Base-by-base conservation (phyloP, 2,888 invertebrate genomes). In the Cerceris rybyensis region DNA sequence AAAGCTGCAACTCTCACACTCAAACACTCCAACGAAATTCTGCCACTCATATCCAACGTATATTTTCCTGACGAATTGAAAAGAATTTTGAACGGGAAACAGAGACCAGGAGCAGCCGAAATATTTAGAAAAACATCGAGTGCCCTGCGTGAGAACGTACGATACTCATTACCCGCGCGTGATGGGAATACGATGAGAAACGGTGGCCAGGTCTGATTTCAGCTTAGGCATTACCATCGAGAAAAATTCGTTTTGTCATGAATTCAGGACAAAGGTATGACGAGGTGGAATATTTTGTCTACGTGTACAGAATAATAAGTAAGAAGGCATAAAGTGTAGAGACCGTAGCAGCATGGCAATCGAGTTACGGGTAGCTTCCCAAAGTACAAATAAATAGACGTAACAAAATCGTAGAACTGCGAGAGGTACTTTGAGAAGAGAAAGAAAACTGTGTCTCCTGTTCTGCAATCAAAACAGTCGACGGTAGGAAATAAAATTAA, bases 401-500 rank as follows among this genome's bases (percentile, higher is more conserved):
- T 55, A 17, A 16, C 63, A 50, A 55, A 64, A 66, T 39, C 57
- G 57, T n/a, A 46, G 57, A 43, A 49, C 17, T 50, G 46, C 28
- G 58, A 58, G 42, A 17, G 49, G 42, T 17, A 6, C 16, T 11
- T n/a, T 28, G 68, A 13, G 41, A 9, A 13, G 13, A 59, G 49
- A 68, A 70, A 80, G 73, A 80, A 81, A 71, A 61, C 60, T 49
- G 13, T 13, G 55, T 8, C 39, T 16, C 65, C 72, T 28, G 28
- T 28, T 28, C 28, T 28, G 80, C 83, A 85, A 88, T 87, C 86
- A 83, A 88, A 87, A 86, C 82, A 87, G 59, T 71, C 61, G 74
- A 39, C 60, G 73, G 70, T 72, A 74, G 75, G 73, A 85, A 89
- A 88, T 87, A 84, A 88, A 88, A 88, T 88, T 88, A 87, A 80